These are phyloP conservation scores for Chaetura pelagica DNA, from an alignment of 2,113 vertebrate species.

Conservation along the genomic window DNA sequence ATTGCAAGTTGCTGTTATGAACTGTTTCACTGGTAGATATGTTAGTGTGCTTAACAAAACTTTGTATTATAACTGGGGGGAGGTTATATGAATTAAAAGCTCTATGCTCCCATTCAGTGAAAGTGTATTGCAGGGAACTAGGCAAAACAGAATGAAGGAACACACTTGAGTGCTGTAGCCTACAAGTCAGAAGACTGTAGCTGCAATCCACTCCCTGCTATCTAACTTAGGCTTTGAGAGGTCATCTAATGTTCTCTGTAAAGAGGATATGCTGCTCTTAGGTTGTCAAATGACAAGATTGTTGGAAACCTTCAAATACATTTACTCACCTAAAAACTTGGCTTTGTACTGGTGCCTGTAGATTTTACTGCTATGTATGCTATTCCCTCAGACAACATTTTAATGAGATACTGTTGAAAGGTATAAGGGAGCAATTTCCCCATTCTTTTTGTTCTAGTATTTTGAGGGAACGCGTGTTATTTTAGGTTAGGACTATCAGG, in stretches of 20 bases:
- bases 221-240: not conserved
- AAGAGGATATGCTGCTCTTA: not conserved
- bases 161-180: not conserved
- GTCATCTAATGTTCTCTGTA: not conserved
- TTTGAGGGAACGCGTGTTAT: not conserved
- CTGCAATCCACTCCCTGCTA: not conserved
- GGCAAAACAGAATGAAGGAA: not conserved
- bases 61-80: not conserved
- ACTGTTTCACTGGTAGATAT: not conserved
- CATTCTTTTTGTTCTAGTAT: not conserved
- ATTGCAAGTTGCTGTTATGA: slow-evolving; percentile 36
- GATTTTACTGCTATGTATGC: not conserved
- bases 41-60: not conserved
- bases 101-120: not conserved
- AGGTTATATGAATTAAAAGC: not conserved
- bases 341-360: fast-evolving
- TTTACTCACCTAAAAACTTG: not conserved
- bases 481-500: not conserved
- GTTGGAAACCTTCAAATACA: not conserved
- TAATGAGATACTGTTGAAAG: not conserved
- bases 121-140: not conserved
- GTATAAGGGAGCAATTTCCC: not conserved
- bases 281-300: not conserved
- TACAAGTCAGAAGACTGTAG: not conserved
- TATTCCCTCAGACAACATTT: not conserved